A percentile compares a stretch with the other conserved stretches of the same genome.
These are phyloP conservation scores for Hestina assimilis DNA, from an alignment of 1,140 invertebrate species.

Conservation along the genomic window DNA sequence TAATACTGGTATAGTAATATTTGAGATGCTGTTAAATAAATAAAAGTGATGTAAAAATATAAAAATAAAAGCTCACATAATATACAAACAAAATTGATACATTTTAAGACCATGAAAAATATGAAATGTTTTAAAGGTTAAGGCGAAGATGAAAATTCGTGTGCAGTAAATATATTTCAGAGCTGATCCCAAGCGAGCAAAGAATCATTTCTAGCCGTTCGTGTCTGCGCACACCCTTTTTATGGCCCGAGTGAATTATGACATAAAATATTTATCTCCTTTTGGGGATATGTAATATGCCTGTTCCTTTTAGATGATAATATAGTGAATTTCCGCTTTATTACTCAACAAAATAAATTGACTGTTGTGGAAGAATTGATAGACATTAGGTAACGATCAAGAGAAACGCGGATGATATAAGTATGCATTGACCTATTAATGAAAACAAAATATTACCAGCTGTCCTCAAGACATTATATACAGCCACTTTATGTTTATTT, in stretches of 20 bases:
- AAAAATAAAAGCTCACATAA: not conserved
- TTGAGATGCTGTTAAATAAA: too few species aligned
- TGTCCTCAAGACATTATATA: too few species aligned
- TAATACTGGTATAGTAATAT: too few species aligned
- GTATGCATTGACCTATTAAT: not conserved
- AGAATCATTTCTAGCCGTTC: conserved; percentile 44
- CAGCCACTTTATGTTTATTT: too few species aligned
- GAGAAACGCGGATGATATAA: not conserved
- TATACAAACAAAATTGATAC: not conserved
- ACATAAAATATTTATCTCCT: conserved; percentile 70
- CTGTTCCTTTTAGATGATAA: conserved; percentile 23
- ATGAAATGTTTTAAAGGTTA: not conserved
- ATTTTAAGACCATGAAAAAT: not conserved
- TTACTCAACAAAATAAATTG: conserved; percentile 12
- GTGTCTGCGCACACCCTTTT: conserved; percentile 46
- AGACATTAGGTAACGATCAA: not conserved
- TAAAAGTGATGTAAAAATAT: too few species aligned
- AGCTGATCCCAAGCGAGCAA: conserved; percentile 33
- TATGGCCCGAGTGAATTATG: conserved; percentile 63
- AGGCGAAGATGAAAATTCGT: conserved; percentile 26
- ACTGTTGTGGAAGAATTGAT: not conserved
- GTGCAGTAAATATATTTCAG: conserved; percentile 31
- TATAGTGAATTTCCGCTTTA: conserved; percentile 10
- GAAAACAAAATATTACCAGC: not conserved
- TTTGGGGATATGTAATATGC: conserved; percentile 52